phyloP scores from a whole-genome alignment of 2,113 vertebrate genomes.

The Callithrix jacchus region DNA sequence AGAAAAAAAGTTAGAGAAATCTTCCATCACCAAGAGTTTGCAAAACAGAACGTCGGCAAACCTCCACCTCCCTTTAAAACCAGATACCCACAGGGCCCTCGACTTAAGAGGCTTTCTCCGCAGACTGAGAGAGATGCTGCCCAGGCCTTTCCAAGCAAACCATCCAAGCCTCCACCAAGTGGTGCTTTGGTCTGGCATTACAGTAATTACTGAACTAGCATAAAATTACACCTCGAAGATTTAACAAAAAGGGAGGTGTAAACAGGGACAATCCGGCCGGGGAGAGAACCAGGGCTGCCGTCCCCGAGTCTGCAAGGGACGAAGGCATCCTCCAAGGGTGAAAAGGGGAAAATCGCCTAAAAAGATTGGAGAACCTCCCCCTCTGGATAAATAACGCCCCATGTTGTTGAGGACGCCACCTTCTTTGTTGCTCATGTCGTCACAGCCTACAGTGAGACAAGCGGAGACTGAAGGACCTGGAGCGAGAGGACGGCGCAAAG shows the following conservation, averaged over 20 bases:
- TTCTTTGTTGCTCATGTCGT: conserved; percentile 80
- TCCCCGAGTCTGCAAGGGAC: not conserved
- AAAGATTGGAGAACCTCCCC: not conserved
- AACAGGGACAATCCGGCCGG: not conserved
- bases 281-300: not conserved
- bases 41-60: not conserved
- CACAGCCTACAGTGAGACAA: not conserved
- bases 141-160: not conserved
- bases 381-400: not conserved
- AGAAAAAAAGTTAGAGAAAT: not conserved
- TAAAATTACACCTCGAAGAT: not conserved
- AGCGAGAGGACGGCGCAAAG: fast-evolving
- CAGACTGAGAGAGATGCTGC: no score
- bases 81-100: not conserved
- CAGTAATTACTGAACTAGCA: not conserved
- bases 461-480: not conserved
- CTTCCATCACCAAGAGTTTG: not conserved
- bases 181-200: not conserved
- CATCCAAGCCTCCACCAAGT: not conserved
- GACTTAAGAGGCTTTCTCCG: not conserved
- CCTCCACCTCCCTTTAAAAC: not conserved
- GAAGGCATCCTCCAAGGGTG: not conserved
- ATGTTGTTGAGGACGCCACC: conserved; percentile 47
- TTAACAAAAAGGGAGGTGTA: not conserved
- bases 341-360: not conserved